Conservation (phyloP, 2,113 vertebrate species). For the Ochotona princeps region DNA sequence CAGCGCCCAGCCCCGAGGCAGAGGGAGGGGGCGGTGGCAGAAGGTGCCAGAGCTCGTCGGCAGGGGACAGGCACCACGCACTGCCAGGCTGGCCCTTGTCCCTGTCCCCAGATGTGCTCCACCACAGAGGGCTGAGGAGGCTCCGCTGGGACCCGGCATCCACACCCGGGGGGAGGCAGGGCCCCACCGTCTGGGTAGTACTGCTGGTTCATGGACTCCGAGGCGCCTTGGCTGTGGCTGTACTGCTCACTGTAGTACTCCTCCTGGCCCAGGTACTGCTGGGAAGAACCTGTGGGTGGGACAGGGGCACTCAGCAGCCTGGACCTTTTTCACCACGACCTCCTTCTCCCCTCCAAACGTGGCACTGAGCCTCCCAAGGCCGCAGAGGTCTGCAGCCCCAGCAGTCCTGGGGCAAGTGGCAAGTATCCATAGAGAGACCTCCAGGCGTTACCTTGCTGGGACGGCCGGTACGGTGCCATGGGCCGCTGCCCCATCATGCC, state of each 20-base stretch:
- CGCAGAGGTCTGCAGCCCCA: too few relatives aligned
- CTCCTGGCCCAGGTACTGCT: conserved; percentile 97
- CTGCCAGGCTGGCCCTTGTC: background rate
- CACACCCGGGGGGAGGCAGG: too few relatives aligned
- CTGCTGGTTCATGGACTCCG: conserved; percentile 95
- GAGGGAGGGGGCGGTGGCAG: rapidly evolving
- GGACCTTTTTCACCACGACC: too few relatives aligned
- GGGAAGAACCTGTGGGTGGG: conserved; percentile 91
- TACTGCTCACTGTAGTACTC: conserved; percentile 97
- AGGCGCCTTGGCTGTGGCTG: conserved; percentile 93
- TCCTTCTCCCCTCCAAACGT: background rate
- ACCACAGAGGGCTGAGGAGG: rapidly evolving
- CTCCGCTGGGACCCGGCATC: background rate
- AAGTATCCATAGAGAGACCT: too few relatives aligned
- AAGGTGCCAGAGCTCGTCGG: rapidly evolving
- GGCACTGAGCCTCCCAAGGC: background rate
- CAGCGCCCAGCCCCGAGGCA: too few relatives aligned
- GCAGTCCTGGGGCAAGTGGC: too few relatives aligned
- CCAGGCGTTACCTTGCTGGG: conserved; percentile 93
- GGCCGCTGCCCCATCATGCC: conserved; percentile 94
- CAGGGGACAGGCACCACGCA: background rate
- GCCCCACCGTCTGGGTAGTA: conserved; percentile 96
- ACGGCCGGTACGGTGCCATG: conserved; percentile 93
- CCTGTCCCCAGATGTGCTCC: rapidly evolving
- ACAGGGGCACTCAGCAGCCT: background rate